Evolutionary conservation across 2,888 invertebrate genomes (phyloP).

Genomic region (Ormyrus pomaceus): DNA sequence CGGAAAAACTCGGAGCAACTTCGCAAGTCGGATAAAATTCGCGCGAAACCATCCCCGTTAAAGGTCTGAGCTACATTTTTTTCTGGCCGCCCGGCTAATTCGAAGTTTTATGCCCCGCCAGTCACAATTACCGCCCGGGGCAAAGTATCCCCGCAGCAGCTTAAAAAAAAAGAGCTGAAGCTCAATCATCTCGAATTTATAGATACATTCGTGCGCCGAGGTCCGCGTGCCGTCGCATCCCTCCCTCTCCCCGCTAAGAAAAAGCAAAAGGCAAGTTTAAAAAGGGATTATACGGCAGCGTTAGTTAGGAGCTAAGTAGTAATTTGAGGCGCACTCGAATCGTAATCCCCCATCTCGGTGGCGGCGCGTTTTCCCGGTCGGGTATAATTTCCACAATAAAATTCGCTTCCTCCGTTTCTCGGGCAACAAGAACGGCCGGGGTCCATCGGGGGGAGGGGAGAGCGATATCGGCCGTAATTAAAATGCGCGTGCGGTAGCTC

Average conservation of each 20-base stretch:
- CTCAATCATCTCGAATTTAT: no score
- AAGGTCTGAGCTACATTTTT: no score
- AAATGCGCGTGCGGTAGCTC: constrained; percentile 59
- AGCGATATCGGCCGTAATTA: constrained; percentile 47
- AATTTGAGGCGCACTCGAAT: constrained; percentile 27
- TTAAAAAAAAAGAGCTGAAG: no score
- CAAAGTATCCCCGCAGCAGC: no score
- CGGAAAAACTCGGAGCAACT: no score
- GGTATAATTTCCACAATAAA: constrained; percentile 46
- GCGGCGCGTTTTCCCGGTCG: neutral
- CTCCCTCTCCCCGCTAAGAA: neutral
- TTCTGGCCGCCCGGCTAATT: no score
- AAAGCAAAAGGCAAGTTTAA: neutral
- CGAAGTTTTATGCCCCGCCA: no score
- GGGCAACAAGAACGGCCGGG: constrained; percentile 2
- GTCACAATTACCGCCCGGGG: no score
- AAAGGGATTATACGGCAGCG: neutral
- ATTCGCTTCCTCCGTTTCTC: constrained; percentile 13
- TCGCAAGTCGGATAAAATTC: no score
- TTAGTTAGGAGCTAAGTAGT: constrained; percentile 28
- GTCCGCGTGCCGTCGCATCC: neutral
- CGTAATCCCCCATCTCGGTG: neutral
- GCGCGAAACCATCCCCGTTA: no score
- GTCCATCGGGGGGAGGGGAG: constrained; percentile 14
- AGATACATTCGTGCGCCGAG: no score